A percentile compares a stretch with the other conserved stretches of the same genome.
phyloP scores from a whole-genome alignment of 2,888 invertebrate species.

The Epinotia demarniana region DNA sequence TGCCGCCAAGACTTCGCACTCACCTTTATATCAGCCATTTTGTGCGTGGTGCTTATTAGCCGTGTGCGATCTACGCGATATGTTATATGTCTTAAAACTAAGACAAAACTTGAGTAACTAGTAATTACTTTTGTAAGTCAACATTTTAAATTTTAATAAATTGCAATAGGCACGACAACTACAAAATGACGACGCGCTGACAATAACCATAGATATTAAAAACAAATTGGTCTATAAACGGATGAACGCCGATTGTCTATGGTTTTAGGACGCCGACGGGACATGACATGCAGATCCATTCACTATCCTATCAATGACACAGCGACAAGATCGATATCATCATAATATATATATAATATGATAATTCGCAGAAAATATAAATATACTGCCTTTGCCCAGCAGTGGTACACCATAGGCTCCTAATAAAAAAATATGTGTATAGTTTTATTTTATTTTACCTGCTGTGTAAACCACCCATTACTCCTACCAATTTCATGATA shows the following conservation, averaged over 20 bases:
- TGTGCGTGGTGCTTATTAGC: slow-evolving; percentile 65
- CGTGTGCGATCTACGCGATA: slow-evolving; percentile 73
- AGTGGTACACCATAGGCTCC: too few relatives aligned
- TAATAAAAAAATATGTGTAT: too few relatives aligned
- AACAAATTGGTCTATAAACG: slow-evolving; percentile 31
- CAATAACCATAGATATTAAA: slow-evolving; percentile 60
- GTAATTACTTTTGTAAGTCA: slow-evolving; percentile 61
- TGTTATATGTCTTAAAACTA: slow-evolving; percentile 63
- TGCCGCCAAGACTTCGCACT: slow-evolving; percentile 76
- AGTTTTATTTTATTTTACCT: too few relatives aligned
- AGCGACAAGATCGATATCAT: too few relatives aligned
- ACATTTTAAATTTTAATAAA: slow-evolving; percentile 63
- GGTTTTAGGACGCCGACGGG: slow-evolving; percentile 27
- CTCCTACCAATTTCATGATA: too few relatives aligned
- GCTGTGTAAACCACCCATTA: too few relatives aligned
- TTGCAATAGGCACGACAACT: slow-evolving; percentile 59
- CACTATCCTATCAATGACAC: not conserved
- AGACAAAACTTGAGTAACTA: slow-evolving; percentile 60
- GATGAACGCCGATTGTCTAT: slow-evolving; percentile 32
- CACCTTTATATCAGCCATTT: slow-evolving; percentile 85
- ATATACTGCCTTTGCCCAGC: too few relatives aligned
- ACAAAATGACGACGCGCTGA: slow-evolving; percentile 72
- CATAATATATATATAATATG: too few relatives aligned
- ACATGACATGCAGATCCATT: not conserved
- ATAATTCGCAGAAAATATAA: too few relatives aligned